Evolutionary conservation across 2,797 vertebrate species (phyloP), one percentile per base, ranked within the genome.

Genomic region (Pteropus rufus): DNA sequence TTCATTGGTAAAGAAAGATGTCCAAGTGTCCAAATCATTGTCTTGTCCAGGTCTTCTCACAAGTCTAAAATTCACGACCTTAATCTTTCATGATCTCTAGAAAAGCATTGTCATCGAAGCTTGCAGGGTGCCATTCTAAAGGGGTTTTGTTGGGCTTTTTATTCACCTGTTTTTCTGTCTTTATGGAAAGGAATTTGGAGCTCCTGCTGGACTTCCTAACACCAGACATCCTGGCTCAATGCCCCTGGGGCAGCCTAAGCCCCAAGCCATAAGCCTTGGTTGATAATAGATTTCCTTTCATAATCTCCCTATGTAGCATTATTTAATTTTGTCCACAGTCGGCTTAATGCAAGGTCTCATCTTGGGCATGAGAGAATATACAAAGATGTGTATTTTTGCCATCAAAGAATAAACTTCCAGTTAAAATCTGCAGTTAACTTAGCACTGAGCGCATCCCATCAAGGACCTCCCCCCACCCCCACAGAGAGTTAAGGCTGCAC

Each of bases 211-310:
- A 54, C 77, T 70, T 87, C 14, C 44, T 85, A 89, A 83, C 2
- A 82, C 36, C 46, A 41, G 49, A 31, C 8, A 19, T 62, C 54
- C 56, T 86, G 41, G n/a, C 62, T 80, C 62, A 34, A 2, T 70
- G 44, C 70, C 82, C 31, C 12, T 31, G 39, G 26, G 56, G 14
- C 69, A 93, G 44, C 73, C 86, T 85, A 92, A 60, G 0, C 31
- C 52, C 24, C 39, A 75, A 54, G 18, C 41, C 60, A 44, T 67
- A 75, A 89, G 6, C 62, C 41, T 60, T 83, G 26, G 46, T 87
- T 90, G 44, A 89, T 83, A 56, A 70, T 76, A 44, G n/a, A n/a
- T 49, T 70, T 95, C 39, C 54, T 94, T 81, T 87, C 58, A n/a
- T 83, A 83, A 93, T 84, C 62, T 87, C 44, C 31, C 58, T 81